Percentiles rank a stretch among this genome's conserved stretches.
Evolutionary conservation across 2,888 invertebrate species (phyloP).

Genomic region (Drosophila quasianomalipes): DNA sequence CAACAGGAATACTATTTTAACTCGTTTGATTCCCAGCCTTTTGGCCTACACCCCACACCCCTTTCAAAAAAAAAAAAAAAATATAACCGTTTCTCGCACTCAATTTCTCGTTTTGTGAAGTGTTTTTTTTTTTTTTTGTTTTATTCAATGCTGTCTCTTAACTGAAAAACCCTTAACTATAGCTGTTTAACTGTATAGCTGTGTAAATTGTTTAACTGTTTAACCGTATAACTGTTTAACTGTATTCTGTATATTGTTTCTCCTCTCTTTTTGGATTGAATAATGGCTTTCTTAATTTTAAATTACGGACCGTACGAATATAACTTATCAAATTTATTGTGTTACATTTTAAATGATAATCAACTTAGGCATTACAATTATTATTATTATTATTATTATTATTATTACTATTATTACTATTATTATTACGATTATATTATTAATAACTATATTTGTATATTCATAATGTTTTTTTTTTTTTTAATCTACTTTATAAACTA

Average conservation of each 20-base stretch:
- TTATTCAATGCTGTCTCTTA: conserved; percentile 13
- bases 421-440: conserved; percentile 26
- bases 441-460: conserved; percentile 27
- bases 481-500: conserved; percentile 25
- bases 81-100: background rate
- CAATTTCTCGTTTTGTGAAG: conserved; percentile 24
- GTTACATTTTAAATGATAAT: conserved; percentile 73
- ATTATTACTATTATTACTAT: conserved; percentile 29
- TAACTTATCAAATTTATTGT: conserved; percentile 67
- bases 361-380: conserved; percentile 46
- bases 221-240: conserved; percentile 24
- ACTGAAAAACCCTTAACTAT: background rate
- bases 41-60: background rate
- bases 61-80: no score
- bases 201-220: conserved; percentile 11
- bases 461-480: conserved; percentile 28
- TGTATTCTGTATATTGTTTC: conserved; percentile 41
- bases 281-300: conserved; percentile 56
- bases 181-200: conserved; percentile 5
- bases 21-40: conserved; percentile 4
- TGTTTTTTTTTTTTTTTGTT: conserved; percentile 12
- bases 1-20: conserved; percentile 4
- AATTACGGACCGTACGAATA: conserved; percentile 47
- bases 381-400: conserved; percentile 34
- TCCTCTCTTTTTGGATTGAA: conserved; percentile 29